These are phyloP conservation scores for Fringilla coelebs DNA, from an alignment of 2,797 vertebrate genomes.

Conservation along the genomic window DNA sequence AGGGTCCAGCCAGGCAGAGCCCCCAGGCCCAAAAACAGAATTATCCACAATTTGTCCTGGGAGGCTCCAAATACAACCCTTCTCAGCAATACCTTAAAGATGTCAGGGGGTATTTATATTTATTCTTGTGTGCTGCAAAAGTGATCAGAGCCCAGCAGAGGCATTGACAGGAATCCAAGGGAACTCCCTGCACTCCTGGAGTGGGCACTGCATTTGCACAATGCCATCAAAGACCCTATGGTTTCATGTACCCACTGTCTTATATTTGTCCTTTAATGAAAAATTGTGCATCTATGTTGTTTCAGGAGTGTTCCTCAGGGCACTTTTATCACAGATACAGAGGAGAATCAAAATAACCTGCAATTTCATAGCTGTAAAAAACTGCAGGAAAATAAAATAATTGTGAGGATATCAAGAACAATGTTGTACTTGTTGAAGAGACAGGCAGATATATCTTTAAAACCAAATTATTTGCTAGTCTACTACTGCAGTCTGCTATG, in stretches of 20 bases:
- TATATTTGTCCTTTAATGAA: neutral
- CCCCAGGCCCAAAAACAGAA: neutral
- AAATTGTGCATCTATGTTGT: neutral
- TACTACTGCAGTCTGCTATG: neutral
- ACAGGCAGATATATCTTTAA: neutral
- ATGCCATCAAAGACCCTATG: neutral
- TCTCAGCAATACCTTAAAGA: neutral
- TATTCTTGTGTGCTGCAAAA: neutral
- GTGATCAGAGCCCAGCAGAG: neutral
- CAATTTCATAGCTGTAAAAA: neutral
- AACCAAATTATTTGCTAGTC: neutral
- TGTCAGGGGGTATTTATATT: neutral
- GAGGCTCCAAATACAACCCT: neutral
- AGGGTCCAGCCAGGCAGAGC: neutral
- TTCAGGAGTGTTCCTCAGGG: neutral
- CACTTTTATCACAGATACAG: neutral
- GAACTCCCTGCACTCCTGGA: neutral
- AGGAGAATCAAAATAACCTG: neutral
- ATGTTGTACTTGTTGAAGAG: neutral
- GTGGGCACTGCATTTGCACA: neutral
- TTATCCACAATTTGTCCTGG: neutral
- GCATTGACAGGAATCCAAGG: neutral
- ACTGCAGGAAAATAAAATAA: neutral
- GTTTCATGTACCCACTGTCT: neutral
- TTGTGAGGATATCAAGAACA: neutral